Percentiles rank a stretch among this genome's conserved stretches.
Conservation (phyloP, 1,140 invertebrate genomes). For the Ctenoplectra terminalis region DNA sequence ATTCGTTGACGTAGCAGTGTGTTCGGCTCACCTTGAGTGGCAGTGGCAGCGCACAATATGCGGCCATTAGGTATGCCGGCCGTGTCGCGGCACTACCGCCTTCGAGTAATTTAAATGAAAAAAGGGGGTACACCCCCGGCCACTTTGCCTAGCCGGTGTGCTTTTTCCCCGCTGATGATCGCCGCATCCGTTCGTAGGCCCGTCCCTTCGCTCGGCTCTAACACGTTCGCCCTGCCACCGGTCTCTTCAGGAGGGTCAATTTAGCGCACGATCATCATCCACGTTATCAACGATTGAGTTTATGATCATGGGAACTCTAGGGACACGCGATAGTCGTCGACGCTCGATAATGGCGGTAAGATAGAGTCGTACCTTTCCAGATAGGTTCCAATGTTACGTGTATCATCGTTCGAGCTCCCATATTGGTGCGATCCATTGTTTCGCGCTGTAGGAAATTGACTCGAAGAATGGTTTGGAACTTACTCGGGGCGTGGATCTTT, state of each 20-base stretch:
- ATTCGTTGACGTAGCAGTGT: constrained; percentile 68
- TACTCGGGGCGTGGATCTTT: too few relatives aligned
- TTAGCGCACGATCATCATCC: constrained; percentile 33
- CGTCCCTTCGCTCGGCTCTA: neutral
- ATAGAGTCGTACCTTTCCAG: constrained; percentile 3
- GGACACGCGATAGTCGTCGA: neutral
- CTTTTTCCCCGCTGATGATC: constrained; percentile 34
- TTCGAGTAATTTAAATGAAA: constrained; percentile 75
- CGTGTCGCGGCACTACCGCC: constrained; percentile 63
- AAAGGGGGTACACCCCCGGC: constrained; percentile 53
- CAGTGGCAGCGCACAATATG: constrained; percentile 75
- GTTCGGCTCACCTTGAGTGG: constrained; percentile 72
- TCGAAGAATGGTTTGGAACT: too few relatives aligned
- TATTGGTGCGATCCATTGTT: too few relatives aligned
- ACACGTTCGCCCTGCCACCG: neutral
- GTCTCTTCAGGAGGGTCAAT: constrained; percentile 26
- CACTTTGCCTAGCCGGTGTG: constrained; percentile 19
- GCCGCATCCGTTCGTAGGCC: constrained; percentile 28
- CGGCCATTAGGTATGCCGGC: constrained; percentile 74
- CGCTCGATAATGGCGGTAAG: neutral
- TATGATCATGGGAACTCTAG: constrained; percentile 38
- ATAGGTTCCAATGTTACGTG: neutral
- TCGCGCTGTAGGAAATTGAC: too few relatives aligned
- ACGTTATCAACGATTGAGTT: constrained; percentile 42
- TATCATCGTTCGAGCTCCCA: neutral